These are phyloP conservation scores for Heliconius nattereri DNA, from an alignment of 1,140 invertebrate genomes.

Conservation along the genomic window DNA sequence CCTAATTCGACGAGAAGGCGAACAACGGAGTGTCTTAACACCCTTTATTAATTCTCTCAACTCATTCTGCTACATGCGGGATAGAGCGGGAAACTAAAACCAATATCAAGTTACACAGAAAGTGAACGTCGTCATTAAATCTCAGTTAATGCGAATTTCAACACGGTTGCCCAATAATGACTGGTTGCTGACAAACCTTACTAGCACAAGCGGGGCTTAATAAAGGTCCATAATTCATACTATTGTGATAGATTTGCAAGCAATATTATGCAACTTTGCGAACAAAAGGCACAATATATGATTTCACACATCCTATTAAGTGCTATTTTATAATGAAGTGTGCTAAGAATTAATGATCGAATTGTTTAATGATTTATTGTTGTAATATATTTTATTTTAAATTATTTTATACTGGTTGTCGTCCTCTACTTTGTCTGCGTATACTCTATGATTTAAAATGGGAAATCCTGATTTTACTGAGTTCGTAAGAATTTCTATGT, in stretches of 20 bases:
- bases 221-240: background rate
- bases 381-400: background rate
- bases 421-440: too few relatives aligned
- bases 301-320: background rate
- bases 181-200: background rate
- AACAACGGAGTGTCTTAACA: too few relatives aligned
- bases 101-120: too few relatives aligned
- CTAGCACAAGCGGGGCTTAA: background rate
- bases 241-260: slow-evolving; percentile 18
- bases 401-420: too few relatives aligned
- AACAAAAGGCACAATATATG: slow-evolving; percentile 12
- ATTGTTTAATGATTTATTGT: background rate
- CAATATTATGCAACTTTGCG: slow-evolving; percentile 17
- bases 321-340: background rate
- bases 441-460: too few relatives aligned
- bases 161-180: slow-evolving; percentile 2
- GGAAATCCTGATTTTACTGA: too few relatives aligned
- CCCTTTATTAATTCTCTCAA: too few relatives aligned
- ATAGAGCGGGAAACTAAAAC: too few relatives aligned
- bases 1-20: too few relatives aligned
- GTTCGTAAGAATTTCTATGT: too few relatives aligned
- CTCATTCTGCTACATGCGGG: too few relatives aligned
- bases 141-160: background rate
- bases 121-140: background rate
- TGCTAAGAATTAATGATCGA: background rate